Percentiles rank a stretch among this genome's conserved stretches.
Conservation (phyloP, 1,140 invertebrate species). For the Pissodes strobi region DNA sequence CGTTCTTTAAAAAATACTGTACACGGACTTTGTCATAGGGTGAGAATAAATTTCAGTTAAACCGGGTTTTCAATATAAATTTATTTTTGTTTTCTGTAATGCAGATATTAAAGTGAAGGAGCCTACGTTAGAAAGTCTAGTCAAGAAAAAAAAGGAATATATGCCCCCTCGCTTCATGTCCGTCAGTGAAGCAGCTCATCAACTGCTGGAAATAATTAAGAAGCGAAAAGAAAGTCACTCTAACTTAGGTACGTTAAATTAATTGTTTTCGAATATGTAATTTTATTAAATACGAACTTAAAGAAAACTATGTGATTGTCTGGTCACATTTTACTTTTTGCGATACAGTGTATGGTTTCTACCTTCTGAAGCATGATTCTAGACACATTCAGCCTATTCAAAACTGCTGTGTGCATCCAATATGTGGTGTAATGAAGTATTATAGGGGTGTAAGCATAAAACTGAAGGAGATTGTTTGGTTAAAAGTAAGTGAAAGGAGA, state of each 20-base stretch:
- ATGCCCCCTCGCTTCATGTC: conserved; percentile 95
- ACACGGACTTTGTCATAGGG: too few relatives aligned
- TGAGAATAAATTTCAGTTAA: too few relatives aligned
- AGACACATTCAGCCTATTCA: background rate
- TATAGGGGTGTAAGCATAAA: background rate
- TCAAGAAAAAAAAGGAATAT: conserved; percentile 86
- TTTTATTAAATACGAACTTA: too few relatives aligned
- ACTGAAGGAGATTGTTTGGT: background rate
- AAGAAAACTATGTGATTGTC: too few relatives aligned
- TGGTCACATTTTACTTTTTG: background rate
- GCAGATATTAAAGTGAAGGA: conserved; percentile 98
- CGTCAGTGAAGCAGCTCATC: conserved; percentile 80
- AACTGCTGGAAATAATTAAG: conserved; percentile 76
- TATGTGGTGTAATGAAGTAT: background rate
- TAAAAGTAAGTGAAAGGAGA: background rate
- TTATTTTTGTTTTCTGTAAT: conserved; percentile 15
- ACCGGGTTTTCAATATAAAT: too few relatives aligned
- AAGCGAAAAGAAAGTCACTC: background rate
- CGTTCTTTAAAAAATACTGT: too few relatives aligned
- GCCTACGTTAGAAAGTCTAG: conserved; percentile 91
- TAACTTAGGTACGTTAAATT: background rate
- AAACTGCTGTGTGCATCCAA: background rate
- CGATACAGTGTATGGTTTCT: background rate
- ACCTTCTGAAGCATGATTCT: background rate
- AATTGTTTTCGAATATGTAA: background rate